Evolutionary conservation across 1,140 invertebrate species (phyloP).

Genomic region (Conus ventricosus): DNA sequence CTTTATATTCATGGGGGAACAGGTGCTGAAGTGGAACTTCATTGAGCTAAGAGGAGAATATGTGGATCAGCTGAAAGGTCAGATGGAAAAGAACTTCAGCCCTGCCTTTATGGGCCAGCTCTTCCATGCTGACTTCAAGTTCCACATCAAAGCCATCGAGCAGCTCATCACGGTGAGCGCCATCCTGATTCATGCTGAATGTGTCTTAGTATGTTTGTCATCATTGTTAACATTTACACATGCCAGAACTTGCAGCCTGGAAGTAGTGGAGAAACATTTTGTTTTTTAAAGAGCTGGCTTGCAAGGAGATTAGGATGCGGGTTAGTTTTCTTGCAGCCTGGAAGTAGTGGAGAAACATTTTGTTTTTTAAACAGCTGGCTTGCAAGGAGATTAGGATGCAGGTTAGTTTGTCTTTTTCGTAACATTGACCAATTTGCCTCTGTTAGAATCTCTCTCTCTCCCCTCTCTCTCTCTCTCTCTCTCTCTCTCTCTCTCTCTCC

Average conservation of each 20-base stretch:
- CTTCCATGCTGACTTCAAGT: slow-evolving; percentile 97
- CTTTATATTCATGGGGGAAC: not conserved
- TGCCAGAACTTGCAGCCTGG: too few species aligned
- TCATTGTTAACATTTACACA: too few species aligned
- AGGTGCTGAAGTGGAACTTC: slow-evolving; percentile 96
- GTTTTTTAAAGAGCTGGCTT: not conserved
- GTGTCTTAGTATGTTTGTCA: too few species aligned
- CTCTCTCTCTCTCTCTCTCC: not conserved
- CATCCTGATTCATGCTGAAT: too few species aligned
- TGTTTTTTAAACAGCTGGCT: not conserved
- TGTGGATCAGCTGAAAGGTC: slow-evolving; percentile 91
- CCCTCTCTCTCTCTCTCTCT: not conserved
- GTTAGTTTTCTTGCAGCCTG: too few species aligned
- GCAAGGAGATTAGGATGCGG: too few species aligned
- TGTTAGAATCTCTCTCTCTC: not conserved
- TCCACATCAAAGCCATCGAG: slow-evolving; percentile 97
- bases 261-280: not conserved
- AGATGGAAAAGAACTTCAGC: slow-evolving; percentile 90
- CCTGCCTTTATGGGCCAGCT: slow-evolving; percentile 90
- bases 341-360: not conserved
- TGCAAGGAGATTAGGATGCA: too few species aligned
- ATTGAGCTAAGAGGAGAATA: slow-evolving; percentile 94
- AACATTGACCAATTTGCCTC: too few species aligned
- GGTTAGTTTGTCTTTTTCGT: too few species aligned
- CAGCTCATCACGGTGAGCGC: slow-evolving; percentile 77